Evolutionary conservation across 2,888 invertebrate genomes (phyloP).

Genomic region (Crematogaster levior): DNA sequence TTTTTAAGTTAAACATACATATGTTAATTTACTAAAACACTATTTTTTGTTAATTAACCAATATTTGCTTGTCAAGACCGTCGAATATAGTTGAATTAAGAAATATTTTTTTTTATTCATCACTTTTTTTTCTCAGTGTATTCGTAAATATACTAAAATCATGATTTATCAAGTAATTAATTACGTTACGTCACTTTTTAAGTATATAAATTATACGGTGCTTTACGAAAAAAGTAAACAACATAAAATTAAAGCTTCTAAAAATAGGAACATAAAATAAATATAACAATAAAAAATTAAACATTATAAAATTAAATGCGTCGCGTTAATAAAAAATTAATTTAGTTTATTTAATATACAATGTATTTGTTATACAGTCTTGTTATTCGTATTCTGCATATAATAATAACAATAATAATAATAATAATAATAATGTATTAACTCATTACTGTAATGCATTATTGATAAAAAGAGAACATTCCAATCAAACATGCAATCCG

Average conservation of each 20-base stretch:
- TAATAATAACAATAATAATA: neutral
- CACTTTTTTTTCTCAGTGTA: too few species aligned
- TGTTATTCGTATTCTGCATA: neutral
- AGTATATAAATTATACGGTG: slow-evolving; percentile 1
- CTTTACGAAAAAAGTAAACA: neutral
- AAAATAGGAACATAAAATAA: neutral
- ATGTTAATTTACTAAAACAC: too few species aligned
- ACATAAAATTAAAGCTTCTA: neutral
- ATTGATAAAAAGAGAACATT: neutral
- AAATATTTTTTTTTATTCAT: too few species aligned
- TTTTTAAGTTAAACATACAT: too few species aligned
- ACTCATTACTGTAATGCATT: neutral
- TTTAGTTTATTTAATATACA: neutral
- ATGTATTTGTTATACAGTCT: neutral
- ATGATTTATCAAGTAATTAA: slow-evolving; percentile 44
- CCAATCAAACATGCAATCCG: neutral
- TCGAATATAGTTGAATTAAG: too few species aligned
- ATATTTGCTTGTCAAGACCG: too few species aligned
- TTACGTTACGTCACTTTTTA: neutral
- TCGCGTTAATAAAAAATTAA: neutral
- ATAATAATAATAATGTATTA: neutral
- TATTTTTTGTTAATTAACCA: too few species aligned
- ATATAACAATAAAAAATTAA: neutral
- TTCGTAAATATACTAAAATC: slow-evolving; percentile 27
- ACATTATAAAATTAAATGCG: neutral